phyloP scores from a whole-genome alignment of 2,797 vertebrate genomes.

The Thripadectes ignobilis region DNA sequence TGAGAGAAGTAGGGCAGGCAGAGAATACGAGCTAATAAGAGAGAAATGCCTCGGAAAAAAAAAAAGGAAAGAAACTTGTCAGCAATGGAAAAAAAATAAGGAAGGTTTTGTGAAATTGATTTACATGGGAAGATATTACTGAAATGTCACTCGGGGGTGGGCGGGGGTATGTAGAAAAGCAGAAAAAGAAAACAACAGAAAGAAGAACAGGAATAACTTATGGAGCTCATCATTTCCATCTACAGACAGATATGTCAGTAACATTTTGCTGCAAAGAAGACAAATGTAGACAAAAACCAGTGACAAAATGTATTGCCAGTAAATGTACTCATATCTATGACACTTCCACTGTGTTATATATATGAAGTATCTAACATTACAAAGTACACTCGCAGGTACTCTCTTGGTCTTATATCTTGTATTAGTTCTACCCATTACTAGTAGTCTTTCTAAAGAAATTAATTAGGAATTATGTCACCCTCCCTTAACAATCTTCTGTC shows the following conservation, averaged over 20 bases:
- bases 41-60: background rate
- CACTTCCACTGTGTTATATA: background rate
- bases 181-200: background rate
- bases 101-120: background rate
- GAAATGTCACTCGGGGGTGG: background rate
- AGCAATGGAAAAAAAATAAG: background rate
- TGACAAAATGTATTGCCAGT: slow-evolving; percentile 4
- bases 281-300: background rate
- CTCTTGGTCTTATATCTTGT: background rate
- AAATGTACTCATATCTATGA: background rate
- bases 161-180: background rate
- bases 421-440: background rate
- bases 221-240: background rate
- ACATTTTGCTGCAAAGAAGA: background rate
- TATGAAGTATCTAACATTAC: background rate
- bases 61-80: background rate
- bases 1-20: background rate
- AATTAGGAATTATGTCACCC: background rate
- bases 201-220: background rate
- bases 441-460: background rate
- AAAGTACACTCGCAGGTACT: background rate
- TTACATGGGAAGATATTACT: background rate
- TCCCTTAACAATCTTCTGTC: background rate
- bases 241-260: background rate
- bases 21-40: background rate